phyloP scores from a whole-genome alignment of 2,113 vertebrate genomes.

The Callopanchax toddi region DNA sequence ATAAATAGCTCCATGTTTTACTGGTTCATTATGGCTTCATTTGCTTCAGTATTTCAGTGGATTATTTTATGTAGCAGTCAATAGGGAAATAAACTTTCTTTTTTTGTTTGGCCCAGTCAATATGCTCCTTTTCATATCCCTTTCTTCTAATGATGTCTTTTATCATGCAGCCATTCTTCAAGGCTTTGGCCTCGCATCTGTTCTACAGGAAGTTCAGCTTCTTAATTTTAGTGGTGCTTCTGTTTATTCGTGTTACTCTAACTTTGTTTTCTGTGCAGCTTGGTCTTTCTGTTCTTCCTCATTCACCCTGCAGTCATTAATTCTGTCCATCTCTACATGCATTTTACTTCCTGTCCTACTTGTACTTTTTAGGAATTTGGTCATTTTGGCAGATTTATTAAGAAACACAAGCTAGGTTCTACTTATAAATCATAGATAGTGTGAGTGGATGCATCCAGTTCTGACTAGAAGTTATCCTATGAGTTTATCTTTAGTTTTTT shows the following conservation, averaged over 20 bases:
- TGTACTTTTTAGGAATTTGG: too few relatives aligned
- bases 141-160: constrained; percentile 46
- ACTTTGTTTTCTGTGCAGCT: constrained; percentile 8
- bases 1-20: constrained; percentile 40
- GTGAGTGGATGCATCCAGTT: too few relatives aligned
- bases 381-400: too few relatives aligned
- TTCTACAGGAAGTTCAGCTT: background rate
- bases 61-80: constrained; percentile 36
- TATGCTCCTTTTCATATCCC: constrained; percentile 13
- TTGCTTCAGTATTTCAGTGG: constrained; percentile 39
- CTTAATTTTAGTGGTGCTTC: background rate
- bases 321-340: background rate
- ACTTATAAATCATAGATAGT: too few relatives aligned
- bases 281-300: constrained; percentile 1
- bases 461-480: too few relatives aligned
- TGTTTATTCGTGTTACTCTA: background rate
- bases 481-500: too few relatives aligned
- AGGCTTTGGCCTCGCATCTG: constrained; percentile 3
- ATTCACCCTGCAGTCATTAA: background rate
- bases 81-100: constrained; percentile 36
- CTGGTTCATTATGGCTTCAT: constrained; percentile 44
- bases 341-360: too few relatives aligned
- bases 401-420: too few relatives aligned
- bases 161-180: constrained; percentile 18
- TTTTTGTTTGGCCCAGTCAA: constrained; percentile 35